Evolutionary conservation across 2,888 invertebrate genomes (phyloP).

Genomic region (Amiota mariae): DNA sequence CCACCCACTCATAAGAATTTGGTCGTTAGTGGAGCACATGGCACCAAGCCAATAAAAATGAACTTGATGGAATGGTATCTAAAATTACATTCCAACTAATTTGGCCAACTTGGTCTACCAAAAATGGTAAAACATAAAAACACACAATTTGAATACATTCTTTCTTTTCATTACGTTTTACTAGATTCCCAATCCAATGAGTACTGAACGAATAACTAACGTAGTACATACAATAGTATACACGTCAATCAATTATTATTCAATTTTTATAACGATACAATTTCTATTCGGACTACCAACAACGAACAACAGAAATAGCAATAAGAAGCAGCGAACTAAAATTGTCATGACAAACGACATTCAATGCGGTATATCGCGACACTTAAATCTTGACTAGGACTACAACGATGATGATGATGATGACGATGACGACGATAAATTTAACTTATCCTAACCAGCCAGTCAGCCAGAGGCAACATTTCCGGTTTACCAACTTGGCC

Average conservation of each 20-base stretch:
- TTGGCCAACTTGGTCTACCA: conserved; percentile 36
- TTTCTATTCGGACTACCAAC: conserved; percentile 36
- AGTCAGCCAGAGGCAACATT: no score
- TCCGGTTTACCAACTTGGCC: background rate
- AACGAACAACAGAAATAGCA: conserved; percentile 11
- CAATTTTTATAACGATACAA: conserved; percentile 55
- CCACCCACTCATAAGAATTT: conserved; percentile 18
- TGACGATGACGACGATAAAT: no score
- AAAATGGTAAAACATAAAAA: background rate
- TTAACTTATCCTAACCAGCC: no score
- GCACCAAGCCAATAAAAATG: conserved; percentile 32
- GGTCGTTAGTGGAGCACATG: conserved; percentile 5
- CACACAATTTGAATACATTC: no score
- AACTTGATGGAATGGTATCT: conserved; percentile 48
- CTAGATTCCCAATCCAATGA: no score
- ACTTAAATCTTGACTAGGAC: conserved; percentile 35
- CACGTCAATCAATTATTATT: conserved; percentile 65
- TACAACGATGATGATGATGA: no score
- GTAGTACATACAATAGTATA: conserved; percentile 11
- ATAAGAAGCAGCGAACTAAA: background rate
- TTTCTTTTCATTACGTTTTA: no score
- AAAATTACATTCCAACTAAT: conserved; percentile 56
- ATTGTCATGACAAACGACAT: conserved; percentile 37
- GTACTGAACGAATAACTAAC: no score
- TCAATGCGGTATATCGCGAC: conserved; percentile 55